phyloP scores from a whole-genome alignment of 2,888 invertebrate species.

The Stramonita haemastoma region DNA sequence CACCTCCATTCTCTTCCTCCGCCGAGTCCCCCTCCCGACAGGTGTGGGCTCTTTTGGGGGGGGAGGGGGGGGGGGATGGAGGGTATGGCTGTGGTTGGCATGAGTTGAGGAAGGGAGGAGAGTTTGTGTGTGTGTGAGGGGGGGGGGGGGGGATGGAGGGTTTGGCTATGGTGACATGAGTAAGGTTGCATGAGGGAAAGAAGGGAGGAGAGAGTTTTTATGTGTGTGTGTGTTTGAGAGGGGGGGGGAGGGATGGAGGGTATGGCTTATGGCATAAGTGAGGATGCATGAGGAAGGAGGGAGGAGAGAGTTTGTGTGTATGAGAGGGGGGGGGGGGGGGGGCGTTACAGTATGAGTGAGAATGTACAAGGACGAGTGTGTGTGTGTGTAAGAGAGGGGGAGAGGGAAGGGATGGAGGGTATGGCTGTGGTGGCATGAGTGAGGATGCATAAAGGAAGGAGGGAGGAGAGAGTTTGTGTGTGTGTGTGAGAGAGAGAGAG shows the following conservation, averaged over 20 bases:
- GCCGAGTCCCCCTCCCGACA: not conserved
- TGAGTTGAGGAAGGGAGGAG: not conserved
- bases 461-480: too few species aligned
- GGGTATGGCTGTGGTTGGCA: not conserved
- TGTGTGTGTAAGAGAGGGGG: not conserved
- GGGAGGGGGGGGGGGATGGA: not conserved
- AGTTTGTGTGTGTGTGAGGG: not conserved
- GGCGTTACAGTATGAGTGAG: not conserved
- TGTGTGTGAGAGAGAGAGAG: not conserved
- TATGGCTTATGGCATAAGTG: too few species aligned
- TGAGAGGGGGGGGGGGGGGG: not conserved
- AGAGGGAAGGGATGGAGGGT: not conserved
- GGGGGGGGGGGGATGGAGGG: not conserved
- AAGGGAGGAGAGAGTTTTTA: not conserved
- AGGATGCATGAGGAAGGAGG: not conserved
- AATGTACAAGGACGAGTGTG: not conserved
- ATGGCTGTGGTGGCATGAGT: not conserved
- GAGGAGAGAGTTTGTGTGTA: not conserved
- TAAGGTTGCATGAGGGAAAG: not conserved
- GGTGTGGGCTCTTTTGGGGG: not conserved
- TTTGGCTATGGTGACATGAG: not conserved
- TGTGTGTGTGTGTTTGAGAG: not conserved
- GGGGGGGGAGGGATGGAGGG: not conserved
- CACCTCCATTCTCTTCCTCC: constrained; percentile 37
- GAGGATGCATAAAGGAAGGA: not conserved